A percentile compares a stretch with the other conserved stretches of the same genome.
Conservation (phyloP, 2,888 invertebrate species). For the Uloborus plumipes region DNA sequence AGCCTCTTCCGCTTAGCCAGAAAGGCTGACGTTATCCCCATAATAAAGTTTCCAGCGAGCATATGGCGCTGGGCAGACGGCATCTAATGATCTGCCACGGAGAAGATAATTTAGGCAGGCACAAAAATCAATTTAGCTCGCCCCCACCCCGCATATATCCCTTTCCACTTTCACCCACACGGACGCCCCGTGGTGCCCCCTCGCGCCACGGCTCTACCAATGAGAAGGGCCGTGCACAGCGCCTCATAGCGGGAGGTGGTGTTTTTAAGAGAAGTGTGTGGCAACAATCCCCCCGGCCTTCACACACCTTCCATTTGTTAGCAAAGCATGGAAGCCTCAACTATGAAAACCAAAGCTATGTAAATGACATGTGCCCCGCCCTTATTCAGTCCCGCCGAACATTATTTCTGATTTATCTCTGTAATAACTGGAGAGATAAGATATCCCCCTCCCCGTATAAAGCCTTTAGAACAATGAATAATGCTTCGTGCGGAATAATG, state of each 20-base stretch:
- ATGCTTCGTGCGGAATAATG: slow-evolving; percentile 9
- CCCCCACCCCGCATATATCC: slow-evolving; percentile 10
- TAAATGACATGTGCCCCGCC: slow-evolving; percentile 47
- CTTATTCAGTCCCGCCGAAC: slow-evolving; percentile 22
- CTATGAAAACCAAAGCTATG: slow-evolving; percentile 58
- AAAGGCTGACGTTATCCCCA: slow-evolving; percentile 18
- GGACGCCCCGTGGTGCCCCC: slow-evolving; percentile 29
- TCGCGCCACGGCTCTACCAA: neutral
- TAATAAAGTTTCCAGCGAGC: slow-evolving; percentile 32
- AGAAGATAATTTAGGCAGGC: slow-evolving; percentile 53
- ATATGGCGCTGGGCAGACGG: slow-evolving; percentile 42
- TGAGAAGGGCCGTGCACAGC: slow-evolving; percentile 5
- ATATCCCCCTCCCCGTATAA: slow-evolving; percentile 16
- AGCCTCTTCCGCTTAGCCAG: neutral
- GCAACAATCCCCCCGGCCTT: slow-evolving; percentile 10
- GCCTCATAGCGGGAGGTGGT: slow-evolving; percentile 26
- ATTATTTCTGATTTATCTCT: slow-evolving; percentile 57
- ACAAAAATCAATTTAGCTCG: slow-evolving; percentile 59
- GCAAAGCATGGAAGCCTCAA: slow-evolving; percentile 12
- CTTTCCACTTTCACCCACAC: slow-evolving; percentile 39
- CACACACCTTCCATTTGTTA: slow-evolving; percentile 43
- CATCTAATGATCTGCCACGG: slow-evolving; percentile 51
- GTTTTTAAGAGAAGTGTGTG: slow-evolving; percentile 31
- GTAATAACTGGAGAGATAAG: slow-evolving; percentile 49
- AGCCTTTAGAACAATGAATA: slow-evolving; percentile 41